A percentile compares a stretch with the other conserved stretches of the same genome.
Evolutionary conservation across 2,888 invertebrate genomes (phyloP).

Genomic region (Auanema freiburgensis): DNA sequence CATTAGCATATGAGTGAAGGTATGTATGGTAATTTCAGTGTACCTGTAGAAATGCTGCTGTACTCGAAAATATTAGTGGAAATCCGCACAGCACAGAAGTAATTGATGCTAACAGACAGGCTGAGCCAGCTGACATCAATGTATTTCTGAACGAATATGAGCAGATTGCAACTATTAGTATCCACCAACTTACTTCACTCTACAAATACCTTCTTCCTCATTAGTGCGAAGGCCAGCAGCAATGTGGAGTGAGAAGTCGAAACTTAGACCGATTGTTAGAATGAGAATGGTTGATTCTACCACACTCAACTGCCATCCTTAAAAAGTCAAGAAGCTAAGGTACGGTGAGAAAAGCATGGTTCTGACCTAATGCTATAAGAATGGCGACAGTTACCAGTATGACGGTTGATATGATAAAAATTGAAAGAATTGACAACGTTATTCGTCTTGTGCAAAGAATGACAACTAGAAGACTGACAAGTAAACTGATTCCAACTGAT

Average conservation of each 20-base stretch:
- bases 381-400: slow-evolving; percentile 36
- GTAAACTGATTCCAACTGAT: slow-evolving; percentile 39
- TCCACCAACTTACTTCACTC: slow-evolving; percentile 1
- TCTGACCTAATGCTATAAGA: slow-evolving; percentile 31
- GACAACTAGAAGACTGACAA: slow-evolving; percentile 51
- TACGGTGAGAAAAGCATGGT: background rate
- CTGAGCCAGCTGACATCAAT: slow-evolving; percentile 34
- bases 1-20: too few relatives aligned
- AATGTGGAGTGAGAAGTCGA: slow-evolving; percentile 62
- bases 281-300: slow-evolving; percentile 62
- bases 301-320: slow-evolving; percentile 61
- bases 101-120: slow-evolving; percentile 28
- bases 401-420: slow-evolving; percentile 29
- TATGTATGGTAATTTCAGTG: background rate
- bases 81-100: slow-evolving; percentile 34
- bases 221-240: slow-evolving; percentile 20
- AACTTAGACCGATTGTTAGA: slow-evolving; percentile 59
- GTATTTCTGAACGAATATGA: slow-evolving; percentile 15
- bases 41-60: slow-evolving; percentile 37
- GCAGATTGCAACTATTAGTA: slow-evolving; percentile 3
- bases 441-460: slow-evolving; percentile 38
- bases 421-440: slow-evolving; percentile 31
- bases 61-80: slow-evolving; percentile 32
- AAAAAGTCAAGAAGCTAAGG: slow-evolving; percentile 2
- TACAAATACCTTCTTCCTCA: background rate